These are phyloP conservation scores for Eurystomus glaucurus DNA, from an alignment of 2,797 vertebrate species.

Conservation along the genomic window DNA sequence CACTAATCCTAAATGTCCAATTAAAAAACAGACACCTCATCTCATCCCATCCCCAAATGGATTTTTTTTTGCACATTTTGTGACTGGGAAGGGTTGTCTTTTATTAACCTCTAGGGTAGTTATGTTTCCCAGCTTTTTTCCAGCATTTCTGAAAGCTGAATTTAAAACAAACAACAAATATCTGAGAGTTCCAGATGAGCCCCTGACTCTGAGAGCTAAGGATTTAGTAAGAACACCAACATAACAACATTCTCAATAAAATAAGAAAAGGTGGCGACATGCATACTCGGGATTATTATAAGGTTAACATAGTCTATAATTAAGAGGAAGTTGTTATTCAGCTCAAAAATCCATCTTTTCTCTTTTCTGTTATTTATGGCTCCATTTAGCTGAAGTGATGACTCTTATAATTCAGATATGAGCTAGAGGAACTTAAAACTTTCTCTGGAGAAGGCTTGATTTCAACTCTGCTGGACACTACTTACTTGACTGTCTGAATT, in stretches of 20 bases:
- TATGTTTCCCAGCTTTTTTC: background rate
- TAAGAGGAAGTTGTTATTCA: background rate
- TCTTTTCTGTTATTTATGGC: background rate
- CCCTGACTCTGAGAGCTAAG: background rate
- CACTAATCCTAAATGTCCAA: background rate
- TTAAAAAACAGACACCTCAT: background rate
- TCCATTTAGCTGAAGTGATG: background rate
- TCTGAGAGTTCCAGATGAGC: background rate
- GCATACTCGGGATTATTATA: background rate
- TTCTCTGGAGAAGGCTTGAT: background rate
- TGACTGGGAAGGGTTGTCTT: background rate
- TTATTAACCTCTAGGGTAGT: background rate
- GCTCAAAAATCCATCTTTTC: background rate
- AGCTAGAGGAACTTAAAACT: background rate
- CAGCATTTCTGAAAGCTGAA: background rate
- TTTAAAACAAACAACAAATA: background rate
- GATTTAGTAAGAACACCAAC: background rate
- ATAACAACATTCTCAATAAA: background rate
- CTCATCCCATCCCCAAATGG: background rate
- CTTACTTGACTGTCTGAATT: background rate
- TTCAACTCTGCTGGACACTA: background rate
- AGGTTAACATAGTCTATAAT: background rate
- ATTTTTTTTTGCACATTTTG: background rate
- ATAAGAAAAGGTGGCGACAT: background rate
- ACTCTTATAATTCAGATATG: background rate